Evolutionary conservation across 2,113 vertebrate species (phyloP).

Genomic region (Sceloporus undulatus): DNA sequence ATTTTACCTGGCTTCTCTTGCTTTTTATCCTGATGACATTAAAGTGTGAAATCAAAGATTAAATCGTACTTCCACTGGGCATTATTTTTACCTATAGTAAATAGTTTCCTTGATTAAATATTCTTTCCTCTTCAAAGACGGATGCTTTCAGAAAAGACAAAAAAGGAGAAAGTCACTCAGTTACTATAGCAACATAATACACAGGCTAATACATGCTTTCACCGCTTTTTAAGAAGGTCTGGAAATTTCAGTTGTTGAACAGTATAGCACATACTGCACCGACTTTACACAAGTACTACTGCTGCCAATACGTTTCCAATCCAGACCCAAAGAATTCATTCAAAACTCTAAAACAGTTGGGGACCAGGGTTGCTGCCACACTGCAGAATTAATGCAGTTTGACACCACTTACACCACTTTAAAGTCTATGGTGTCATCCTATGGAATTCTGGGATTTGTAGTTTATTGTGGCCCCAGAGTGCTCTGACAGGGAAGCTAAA

Average conservation of each 20-base stretch:
- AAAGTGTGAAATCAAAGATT: conserved; percentile 36
- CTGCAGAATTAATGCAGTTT: no score
- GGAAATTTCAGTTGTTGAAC: background rate
- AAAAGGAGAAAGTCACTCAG: background rate
- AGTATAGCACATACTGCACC: background rate
- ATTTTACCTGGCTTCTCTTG: conserved; percentile 21
- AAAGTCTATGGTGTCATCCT: no score
- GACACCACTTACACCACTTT: no score
- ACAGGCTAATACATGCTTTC: background rate
- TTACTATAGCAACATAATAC: conserved; percentile 13
- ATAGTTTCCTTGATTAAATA: conserved; percentile 57
- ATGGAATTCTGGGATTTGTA: no score
- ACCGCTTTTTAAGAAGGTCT: background rate
- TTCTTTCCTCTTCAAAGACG: conserved; percentile 65
- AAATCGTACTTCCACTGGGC: conserved; percentile 46
- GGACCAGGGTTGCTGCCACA: background rate
- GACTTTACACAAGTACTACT: background rate
- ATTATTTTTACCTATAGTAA: conserved; percentile 57
- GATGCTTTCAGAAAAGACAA: conserved; percentile 48
- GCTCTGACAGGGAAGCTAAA: no score
- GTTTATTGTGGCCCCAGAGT: no score
- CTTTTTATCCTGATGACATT: conserved; percentile 28
- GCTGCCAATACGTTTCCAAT: background rate
- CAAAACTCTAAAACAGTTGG: background rate
- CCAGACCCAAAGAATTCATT: background rate